Percentiles rank a stretch among this genome's conserved stretches.
Conservation (phyloP, 2,888 invertebrate species). For the Didymodactylos carnosus region DNA sequence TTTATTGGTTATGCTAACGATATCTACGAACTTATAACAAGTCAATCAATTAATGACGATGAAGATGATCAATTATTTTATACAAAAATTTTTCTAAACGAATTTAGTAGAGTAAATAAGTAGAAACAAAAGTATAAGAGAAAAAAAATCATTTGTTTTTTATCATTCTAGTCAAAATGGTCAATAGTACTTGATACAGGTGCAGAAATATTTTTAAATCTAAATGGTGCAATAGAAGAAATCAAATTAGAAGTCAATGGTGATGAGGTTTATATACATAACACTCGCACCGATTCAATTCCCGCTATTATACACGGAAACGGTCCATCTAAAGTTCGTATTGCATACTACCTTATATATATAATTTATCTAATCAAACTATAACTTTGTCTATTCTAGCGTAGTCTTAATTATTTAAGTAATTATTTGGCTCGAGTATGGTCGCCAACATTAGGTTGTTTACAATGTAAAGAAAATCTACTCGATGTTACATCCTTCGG, state of each 20-base stretch:
- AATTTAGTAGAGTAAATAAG: conserved; percentile 29
- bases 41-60: conserved; percentile 42
- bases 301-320: conserved; percentile 83
- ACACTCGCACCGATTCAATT: conserved; percentile 43
- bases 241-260: conserved; percentile 40
- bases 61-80: conserved; percentile 65
- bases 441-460: conserved; percentile 49
- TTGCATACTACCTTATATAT: no score
- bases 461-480: conserved; percentile 30
- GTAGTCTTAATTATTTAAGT: conserved; percentile 59
- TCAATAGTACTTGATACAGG: conserved; percentile 46
- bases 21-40: conserved; percentile 49
- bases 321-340: conserved; percentile 58
- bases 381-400: conserved; percentile 21
- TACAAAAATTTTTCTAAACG: conserved; percentile 62
- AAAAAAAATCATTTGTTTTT: neutral
- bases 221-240: conserved; percentile 66
- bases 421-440: conserved; percentile 77
- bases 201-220: conserved; percentile 75
- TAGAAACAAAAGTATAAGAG: neutral
- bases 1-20: conserved; percentile 58
- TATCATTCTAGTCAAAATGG: neutral
- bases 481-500: conserved; percentile 27
- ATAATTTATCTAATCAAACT: no score
- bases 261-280: conserved; percentile 43